A percentile compares a stretch with the other conserved stretches of the same genome.
Conservation (phyloP, 2,888 invertebrate genomes). For the Papilio protenor region DNA sequence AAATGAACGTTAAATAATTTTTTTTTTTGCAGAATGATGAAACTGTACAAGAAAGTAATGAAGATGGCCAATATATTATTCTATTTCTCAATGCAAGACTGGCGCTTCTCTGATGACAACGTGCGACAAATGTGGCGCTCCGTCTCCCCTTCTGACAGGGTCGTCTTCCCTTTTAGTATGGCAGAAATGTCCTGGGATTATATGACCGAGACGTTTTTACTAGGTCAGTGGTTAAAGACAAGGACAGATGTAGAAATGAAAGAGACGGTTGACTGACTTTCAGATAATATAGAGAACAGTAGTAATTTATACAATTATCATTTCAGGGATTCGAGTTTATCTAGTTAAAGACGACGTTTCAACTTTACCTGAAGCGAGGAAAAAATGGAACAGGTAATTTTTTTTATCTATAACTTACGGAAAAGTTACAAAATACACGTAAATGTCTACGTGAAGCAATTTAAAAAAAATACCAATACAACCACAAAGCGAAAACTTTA, state of each 20-base stretch:
- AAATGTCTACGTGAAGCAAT: too few relatives aligned
- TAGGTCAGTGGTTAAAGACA: slow-evolving; percentile 59
- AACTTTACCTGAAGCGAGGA: slow-evolving; percentile 88
- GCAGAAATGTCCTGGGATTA: slow-evolving; percentile 89
- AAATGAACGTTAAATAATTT: neutral
- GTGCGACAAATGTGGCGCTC: slow-evolving; percentile 84
- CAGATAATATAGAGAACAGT: too few relatives aligned
- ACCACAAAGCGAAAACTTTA: too few relatives aligned
- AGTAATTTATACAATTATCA: neutral
- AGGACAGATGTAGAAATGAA: neutral
- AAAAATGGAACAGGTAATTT: slow-evolving; percentile 82
- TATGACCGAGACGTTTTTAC: slow-evolving; percentile 70
- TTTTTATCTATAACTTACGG: neutral
- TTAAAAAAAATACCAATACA: too few relatives aligned
- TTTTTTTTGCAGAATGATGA: slow-evolving; percentile 85
- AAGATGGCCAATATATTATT: slow-evolving; percentile 88
- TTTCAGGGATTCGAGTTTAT: slow-evolving; percentile 89
- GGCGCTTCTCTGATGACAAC: slow-evolving; percentile 88
- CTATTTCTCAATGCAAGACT: slow-evolving; percentile 91
- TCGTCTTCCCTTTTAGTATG: slow-evolving; percentile 89
- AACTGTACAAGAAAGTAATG: slow-evolving; percentile 90
- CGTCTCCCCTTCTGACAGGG: slow-evolving; percentile 83
- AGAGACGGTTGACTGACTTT: too few relatives aligned
- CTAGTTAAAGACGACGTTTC: slow-evolving; percentile 91
- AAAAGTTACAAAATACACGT: too few relatives aligned